A percentile compares a stretch with the other conserved stretches of the same genome.
phyloP scores from a whole-genome alignment of 2,113 vertebrate genomes.

The Gymnarchus niloticus region DNA sequence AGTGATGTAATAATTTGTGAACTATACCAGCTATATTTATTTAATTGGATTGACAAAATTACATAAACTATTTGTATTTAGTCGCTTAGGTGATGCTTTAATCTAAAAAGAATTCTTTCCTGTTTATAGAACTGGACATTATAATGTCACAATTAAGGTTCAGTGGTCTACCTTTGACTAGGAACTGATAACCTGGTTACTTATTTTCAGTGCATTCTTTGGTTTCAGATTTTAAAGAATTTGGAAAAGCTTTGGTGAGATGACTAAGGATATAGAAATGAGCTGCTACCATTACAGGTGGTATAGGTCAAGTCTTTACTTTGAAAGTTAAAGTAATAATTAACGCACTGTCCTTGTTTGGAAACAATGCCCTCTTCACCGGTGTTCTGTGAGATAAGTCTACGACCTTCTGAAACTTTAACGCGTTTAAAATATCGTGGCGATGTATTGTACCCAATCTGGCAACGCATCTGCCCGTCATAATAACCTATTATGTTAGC shows the following conservation, averaged over 20 bases:
- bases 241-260: background rate
- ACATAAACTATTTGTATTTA: background rate
- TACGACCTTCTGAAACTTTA: background rate
- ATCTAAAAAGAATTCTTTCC: background rate
- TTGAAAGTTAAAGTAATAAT: background rate
- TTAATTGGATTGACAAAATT: background rate
- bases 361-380: too few relatives aligned
- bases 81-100: background rate
- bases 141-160: background rate
- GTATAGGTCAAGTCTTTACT: background rate
- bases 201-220: background rate
- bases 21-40: background rate
- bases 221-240: too few relatives aligned
- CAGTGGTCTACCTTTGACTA: background rate
- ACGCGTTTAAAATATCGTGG: too few relatives aligned
- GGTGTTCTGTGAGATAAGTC: too few relatives aligned
- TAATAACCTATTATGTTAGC: too few relatives aligned
- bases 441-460: too few relatives aligned
- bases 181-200: background rate
- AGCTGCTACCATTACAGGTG: background rate
- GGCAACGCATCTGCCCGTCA: too few relatives aligned
- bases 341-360: background rate
- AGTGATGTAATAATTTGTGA: background rate
- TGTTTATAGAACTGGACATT: background rate
- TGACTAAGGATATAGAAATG: background rate